A percentile compares a stretch with the other conserved stretches of the same genome.
Evolutionary conservation across 2,797 vertebrate species (phyloP).

Genomic region (Geotrypetes seraphini): DNA sequence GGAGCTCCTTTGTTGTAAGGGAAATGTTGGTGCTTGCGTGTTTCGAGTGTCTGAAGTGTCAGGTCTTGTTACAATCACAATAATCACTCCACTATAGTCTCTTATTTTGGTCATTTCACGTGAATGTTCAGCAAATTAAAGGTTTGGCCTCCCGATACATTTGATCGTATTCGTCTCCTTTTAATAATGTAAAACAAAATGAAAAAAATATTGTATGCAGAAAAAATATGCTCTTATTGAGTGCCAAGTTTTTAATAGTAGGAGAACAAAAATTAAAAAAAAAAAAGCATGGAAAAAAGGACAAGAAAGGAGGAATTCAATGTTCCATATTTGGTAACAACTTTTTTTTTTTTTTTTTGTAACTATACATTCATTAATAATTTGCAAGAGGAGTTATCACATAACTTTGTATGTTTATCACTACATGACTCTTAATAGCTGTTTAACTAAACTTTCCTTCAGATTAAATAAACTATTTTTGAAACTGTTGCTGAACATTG

Average conservation of each 20-base stretch:
- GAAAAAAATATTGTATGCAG: neutral
- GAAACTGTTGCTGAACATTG: too few relatives aligned
- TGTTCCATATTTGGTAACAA: too few relatives aligned
- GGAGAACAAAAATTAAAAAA: rapidly evolving
- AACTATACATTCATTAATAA: too few relatives aligned
- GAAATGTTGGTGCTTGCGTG: slow-evolving; percentile 76
- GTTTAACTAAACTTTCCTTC: too few relatives aligned
- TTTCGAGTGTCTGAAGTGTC: slow-evolving; percentile 86
- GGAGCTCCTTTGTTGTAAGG: slow-evolving; percentile 69
- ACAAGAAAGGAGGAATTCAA: too few relatives aligned
- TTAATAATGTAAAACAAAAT: slow-evolving; percentile 9
- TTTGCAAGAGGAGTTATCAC: too few relatives aligned
- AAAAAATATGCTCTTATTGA: neutral
- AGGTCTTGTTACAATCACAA: slow-evolving; percentile 74
- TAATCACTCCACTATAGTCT: slow-evolving; percentile 47
- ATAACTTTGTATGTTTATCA: too few relatives aligned
- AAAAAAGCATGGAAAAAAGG: slow-evolving; percentile 9
- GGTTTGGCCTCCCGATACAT: slow-evolving; percentile 34
- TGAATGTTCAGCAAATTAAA: slow-evolving; percentile 35
- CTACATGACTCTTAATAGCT: too few relatives aligned
- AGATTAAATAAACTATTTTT: too few relatives aligned
- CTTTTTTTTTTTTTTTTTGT: too few relatives aligned
- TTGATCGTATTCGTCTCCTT: slow-evolving; percentile 23
- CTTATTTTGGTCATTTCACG: slow-evolving; percentile 40
- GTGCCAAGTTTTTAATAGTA: neutral